phyloP scores from a whole-genome alignment of 2,888 invertebrate genomes.

The Allacma fusca region DNA sequence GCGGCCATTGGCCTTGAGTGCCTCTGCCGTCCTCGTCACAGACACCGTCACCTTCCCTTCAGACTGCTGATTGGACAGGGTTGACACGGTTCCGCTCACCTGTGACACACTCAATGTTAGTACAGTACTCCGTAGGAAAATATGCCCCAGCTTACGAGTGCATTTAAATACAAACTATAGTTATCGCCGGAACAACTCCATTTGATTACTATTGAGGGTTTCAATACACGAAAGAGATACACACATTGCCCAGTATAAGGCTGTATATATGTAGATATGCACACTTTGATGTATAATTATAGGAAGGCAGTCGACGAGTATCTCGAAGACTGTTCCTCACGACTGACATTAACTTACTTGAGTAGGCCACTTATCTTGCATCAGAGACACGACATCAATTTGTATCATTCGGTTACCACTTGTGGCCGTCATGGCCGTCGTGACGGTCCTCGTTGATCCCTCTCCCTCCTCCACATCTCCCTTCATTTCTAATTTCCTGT shows the following conservation, averaged over 20 bases:
- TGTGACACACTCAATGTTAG: slow-evolving; percentile 40
- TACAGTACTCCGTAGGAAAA: background rate
- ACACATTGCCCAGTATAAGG: too few species aligned
- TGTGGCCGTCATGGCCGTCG: slow-evolving; percentile 49
- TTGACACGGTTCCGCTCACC: slow-evolving; percentile 57
- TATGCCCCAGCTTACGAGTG: too few species aligned
- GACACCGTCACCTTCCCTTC: slow-evolving; percentile 52
- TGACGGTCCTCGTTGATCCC: slow-evolving; percentile 34
- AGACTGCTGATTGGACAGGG: slow-evolving; percentile 43
- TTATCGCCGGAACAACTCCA: too few species aligned
- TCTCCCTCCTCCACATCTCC: slow-evolving; percentile 30
- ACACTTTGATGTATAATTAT: too few species aligned
- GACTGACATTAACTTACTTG: slow-evolving; percentile 47
- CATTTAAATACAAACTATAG: too few species aligned
- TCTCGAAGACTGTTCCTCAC: background rate
- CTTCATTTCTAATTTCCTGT: slow-evolving; percentile 35
- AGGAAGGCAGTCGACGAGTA: background rate
- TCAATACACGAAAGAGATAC: too few species aligned
- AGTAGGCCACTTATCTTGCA: slow-evolving; percentile 55
- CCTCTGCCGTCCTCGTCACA: slow-evolving; percentile 39
- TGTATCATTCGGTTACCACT: slow-evolving; percentile 50
- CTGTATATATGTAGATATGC: too few species aligned
- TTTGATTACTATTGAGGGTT: too few species aligned
- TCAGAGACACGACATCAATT: slow-evolving; percentile 54
- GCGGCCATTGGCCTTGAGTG: slow-evolving; percentile 47